Evolutionary conservation across 2,888 invertebrate species (phyloP).

Genomic region (Keiferia lycopersicella): DNA sequence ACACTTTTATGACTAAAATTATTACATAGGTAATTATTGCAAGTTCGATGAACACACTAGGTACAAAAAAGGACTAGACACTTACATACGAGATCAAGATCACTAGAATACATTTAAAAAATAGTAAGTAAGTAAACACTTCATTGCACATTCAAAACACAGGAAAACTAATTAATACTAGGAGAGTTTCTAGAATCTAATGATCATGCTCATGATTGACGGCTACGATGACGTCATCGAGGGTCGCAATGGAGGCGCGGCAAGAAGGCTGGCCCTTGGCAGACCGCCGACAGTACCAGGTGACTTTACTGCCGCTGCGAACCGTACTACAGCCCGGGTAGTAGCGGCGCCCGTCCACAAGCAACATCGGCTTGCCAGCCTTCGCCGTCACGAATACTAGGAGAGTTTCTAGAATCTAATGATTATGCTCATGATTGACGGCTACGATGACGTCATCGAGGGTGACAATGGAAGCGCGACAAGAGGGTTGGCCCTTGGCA

Average conservation of each 20-base stretch:
- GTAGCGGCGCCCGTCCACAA: slow-evolving; percentile 36
- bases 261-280: slow-evolving; percentile 33
- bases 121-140: too few species aligned
- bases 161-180: too few species aligned
- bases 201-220: slow-evolving; percentile 29
- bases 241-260: slow-evolving; percentile 38
- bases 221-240: slow-evolving; percentile 35
- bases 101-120: too few species aligned
- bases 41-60: too few species aligned
- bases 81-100: too few species aligned
- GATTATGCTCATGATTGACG: slow-evolving; percentile 29
- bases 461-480: slow-evolving; percentile 40
- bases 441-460: slow-evolving; percentile 35
- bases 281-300: neutral
- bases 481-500: slow-evolving; percentile 29
- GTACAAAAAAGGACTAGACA: too few species aligned
- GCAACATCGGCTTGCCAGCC: slow-evolving; percentile 38
- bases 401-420: too few species aligned
- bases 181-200: too few species aligned
- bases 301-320: neutral
- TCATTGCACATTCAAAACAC: too few species aligned
- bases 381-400: slow-evolving; percentile 32
- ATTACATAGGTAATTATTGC: too few species aligned
- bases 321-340: slow-evolving; percentile 24
- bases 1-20: too few species aligned